These are phyloP conservation scores for Rhagium mordax DNA, from an alignment of 2,888 invertebrate genomes.

Conservation along the genomic window DNA sequence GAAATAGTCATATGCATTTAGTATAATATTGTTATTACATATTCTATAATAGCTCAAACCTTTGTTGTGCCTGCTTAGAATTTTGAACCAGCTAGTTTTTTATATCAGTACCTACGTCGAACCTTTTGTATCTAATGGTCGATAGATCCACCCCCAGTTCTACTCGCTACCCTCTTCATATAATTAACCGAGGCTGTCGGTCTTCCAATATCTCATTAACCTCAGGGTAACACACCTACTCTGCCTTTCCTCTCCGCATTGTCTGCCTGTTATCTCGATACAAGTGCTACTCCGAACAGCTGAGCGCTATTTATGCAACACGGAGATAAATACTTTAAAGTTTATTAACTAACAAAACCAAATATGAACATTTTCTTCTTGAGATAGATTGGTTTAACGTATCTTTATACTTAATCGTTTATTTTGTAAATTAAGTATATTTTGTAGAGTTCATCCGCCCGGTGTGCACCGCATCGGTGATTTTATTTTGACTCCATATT, in stretches of 20 bases:
- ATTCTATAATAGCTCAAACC: neutral
- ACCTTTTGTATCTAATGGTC: constrained; percentile 43
- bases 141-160: constrained; percentile 49
- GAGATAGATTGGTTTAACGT: neutral
- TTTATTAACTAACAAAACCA: constrained; percentile 21
- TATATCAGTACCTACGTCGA: constrained; percentile 32
- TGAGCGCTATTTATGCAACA: constrained; percentile 1
- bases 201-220: constrained; percentile 66
- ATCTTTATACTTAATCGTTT: neutral
- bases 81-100: constrained; percentile 32
- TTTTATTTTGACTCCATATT: too few species aligned
- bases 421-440: neutral
- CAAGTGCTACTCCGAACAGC: constrained; percentile 45
- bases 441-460: neutral
- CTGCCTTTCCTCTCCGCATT: constrained; percentile 54
- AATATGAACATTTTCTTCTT: neutral
- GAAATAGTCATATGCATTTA: neutral
- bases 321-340: constrained; percentile 19
- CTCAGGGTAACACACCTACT: constrained; percentile 63
- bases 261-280: constrained; percentile 56
- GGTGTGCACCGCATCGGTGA: too few species aligned
- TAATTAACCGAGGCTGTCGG: constrained; percentile 65
- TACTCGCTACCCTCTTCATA: constrained; percentile 61
- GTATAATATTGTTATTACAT: neutral
- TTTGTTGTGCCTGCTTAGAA: neutral